These are phyloP conservation scores for Synanthedon andrenaeformis DNA, from an alignment of 2,888 invertebrate genomes.

Conservation along the genomic window DNA sequence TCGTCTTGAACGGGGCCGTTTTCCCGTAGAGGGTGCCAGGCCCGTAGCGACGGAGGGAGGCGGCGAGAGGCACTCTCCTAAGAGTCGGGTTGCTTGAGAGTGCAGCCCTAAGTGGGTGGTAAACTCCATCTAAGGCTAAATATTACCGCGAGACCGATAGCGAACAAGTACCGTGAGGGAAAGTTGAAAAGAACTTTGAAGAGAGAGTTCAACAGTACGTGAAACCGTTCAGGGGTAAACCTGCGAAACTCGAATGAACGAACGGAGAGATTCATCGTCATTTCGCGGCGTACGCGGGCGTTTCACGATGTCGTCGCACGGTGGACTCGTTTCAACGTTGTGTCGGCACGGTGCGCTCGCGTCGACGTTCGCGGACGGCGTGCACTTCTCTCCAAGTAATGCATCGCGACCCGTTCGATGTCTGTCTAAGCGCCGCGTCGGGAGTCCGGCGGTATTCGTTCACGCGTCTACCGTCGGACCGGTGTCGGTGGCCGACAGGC, in stretches of 20 bases:
- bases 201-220: too few species aligned
- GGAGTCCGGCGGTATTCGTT: not conserved
- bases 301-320: too few species aligned
- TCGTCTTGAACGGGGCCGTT: too few species aligned
- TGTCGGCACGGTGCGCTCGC: too few species aligned
- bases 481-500: too few species aligned
- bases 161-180: not conserved
- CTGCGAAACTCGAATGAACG: too few species aligned
- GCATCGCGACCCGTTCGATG: not conserved
- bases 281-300: too few species aligned
- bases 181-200: not conserved
- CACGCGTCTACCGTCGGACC: too few species aligned
- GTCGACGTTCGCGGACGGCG: not conserved
- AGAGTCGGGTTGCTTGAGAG: not conserved
- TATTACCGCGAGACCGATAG: not conserved
- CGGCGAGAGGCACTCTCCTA: constrained; percentile 3
- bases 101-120: too few species aligned
- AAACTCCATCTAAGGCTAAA: not conserved
- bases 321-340: too few species aligned
- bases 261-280: too few species aligned
- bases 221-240: too few species aligned
- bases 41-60: constrained; percentile 36
- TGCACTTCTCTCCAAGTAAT: not conserved
- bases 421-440: not conserved
- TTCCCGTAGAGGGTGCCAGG: constrained; percentile 47